These are phyloP conservation scores for Trachymyrmex septentrionalis DNA, from an alignment of 1,140 invertebrate genomes.

Conservation along the genomic window DNA sequence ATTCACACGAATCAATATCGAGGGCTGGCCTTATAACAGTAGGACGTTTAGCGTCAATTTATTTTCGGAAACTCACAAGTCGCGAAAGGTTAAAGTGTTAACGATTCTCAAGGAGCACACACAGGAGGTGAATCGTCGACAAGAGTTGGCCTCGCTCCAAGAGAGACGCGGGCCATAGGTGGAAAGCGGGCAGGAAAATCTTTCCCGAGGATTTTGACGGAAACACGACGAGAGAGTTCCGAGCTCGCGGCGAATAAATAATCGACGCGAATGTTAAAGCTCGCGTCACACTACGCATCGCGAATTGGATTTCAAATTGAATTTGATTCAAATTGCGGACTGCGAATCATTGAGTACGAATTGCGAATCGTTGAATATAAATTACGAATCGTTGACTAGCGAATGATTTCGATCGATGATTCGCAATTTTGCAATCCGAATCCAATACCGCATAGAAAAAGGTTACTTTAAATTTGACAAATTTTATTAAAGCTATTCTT, in stretches of 20 bases:
- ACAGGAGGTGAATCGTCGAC: not conserved
- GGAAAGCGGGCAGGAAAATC: not conserved
- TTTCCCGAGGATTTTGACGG: not conserved
- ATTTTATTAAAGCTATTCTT: too few species aligned
- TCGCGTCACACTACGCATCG: too few species aligned
- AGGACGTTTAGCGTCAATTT: slow-evolving; percentile 4
- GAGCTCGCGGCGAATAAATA: slow-evolving; percentile 36
- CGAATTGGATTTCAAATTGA: too few species aligned
- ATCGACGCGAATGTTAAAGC: slow-evolving; percentile 29
- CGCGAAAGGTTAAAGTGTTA: slow-evolving; percentile 55
- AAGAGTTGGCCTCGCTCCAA: slow-evolving; percentile 56
- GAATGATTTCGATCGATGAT: too few species aligned
- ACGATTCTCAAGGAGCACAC: slow-evolving; percentile 56
- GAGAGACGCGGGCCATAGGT: slow-evolving; percentile 18
- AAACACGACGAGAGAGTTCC: slow-evolving; percentile 5
- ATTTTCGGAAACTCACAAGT: slow-evolving; percentile 14
- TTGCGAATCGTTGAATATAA: too few species aligned
- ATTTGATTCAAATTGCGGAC: too few species aligned
- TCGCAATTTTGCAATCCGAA: too few species aligned
- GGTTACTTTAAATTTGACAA: too few species aligned
- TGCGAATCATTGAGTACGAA: too few species aligned
- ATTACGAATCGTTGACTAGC: too few species aligned
- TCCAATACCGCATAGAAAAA: too few species aligned
- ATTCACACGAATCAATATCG: slow-evolving; percentile 18
- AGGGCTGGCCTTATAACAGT: not conserved